Evolutionary conservation across 2,797 vertebrate genomes (phyloP).

Genomic region (Mormyrus hasselquistii): DNA sequence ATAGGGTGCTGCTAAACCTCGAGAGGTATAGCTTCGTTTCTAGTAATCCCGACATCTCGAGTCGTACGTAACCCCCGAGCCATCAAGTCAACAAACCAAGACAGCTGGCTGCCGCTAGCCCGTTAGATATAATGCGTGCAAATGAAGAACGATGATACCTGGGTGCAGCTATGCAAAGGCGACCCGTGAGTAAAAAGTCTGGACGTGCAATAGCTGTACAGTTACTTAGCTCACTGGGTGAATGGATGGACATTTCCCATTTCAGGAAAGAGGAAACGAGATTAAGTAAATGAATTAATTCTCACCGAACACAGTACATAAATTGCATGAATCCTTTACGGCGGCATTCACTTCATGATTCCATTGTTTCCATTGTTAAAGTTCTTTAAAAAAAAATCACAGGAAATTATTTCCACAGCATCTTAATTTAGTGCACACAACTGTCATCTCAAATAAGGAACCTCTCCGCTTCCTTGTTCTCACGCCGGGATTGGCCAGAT

Average conservation of each 20-base stretch:
- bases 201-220: not conserved
- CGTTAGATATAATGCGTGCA: not conserved
- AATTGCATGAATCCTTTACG: conserved; percentile 7
- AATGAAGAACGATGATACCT: not conserved
- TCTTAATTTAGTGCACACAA: not conserved
- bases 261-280: not conserved
- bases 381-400: not conserved
- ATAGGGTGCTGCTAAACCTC: not conserved
- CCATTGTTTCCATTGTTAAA: not conserved
- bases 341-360: conserved; percentile 9
- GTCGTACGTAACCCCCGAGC: not conserved
- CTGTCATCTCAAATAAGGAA: not conserved
- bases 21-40: not conserved
- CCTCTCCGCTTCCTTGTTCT: not conserved
- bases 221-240: not conserved
- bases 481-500: not conserved
- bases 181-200: not conserved
- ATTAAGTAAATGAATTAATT: not conserved
- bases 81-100: not conserved
- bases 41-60: not conserved
- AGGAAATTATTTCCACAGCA: not conserved
- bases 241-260: not conserved
- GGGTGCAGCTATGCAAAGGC: not conserved
- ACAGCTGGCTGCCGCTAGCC: not conserved
- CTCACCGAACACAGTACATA: conserved; percentile 13